Conservation (phyloP, 2,888 invertebrate genomes). For the Dasysyrphus tricinctus region DNA sequence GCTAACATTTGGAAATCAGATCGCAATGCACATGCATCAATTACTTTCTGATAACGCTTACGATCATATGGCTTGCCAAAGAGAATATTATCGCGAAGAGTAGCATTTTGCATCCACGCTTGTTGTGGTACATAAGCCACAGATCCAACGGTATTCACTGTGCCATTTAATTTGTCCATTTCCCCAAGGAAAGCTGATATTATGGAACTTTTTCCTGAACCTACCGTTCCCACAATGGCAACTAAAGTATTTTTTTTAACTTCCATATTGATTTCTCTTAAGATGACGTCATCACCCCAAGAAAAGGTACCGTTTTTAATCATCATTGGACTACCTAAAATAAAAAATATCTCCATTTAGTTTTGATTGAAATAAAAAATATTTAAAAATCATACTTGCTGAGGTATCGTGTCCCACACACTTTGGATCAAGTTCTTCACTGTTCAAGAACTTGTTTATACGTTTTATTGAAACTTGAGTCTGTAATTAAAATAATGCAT, state of each 20-base stretch:
- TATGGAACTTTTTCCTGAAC: slow-evolving; percentile 94
- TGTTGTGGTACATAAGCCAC: slow-evolving; percentile 96
- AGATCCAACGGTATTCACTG: slow-evolving; percentile 88
- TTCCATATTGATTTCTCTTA: slow-evolving; percentile 90
- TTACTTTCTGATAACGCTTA: slow-evolving; percentile 89
- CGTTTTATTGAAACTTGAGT: slow-evolving; percentile 95
- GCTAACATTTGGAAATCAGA: slow-evolving; percentile 97
- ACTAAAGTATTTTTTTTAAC: slow-evolving; percentile 89
- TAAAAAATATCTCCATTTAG: not conserved
- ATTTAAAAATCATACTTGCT: slow-evolving; percentile 86
- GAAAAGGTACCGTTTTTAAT: slow-evolving; percentile 94
- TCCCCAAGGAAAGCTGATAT: slow-evolving; percentile 94
- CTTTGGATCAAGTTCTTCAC: slow-evolving; percentile 92
- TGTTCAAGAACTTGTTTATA: slow-evolving; percentile 95
- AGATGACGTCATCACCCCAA: slow-evolving; percentile 90
- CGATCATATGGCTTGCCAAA: slow-evolving; percentile 92
- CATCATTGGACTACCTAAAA: slow-evolving; percentile 89
- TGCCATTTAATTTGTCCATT: slow-evolving; percentile 93
- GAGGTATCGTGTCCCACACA: slow-evolving; percentile 90
- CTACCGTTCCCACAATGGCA: slow-evolving; percentile 95
- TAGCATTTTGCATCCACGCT: slow-evolving; percentile 99
- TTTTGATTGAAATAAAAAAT: slow-evolving; percentile 20
- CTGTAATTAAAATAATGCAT: slow-evolving; percentile 83
- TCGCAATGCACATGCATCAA: slow-evolving; percentile 95
- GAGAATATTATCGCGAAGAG: slow-evolving; percentile 95